Percentiles rank a stretch among this genome's conserved stretches.
Conservation (phyloP, 1,140 invertebrate genomes). For the Sarcophaga bullata region DNA sequence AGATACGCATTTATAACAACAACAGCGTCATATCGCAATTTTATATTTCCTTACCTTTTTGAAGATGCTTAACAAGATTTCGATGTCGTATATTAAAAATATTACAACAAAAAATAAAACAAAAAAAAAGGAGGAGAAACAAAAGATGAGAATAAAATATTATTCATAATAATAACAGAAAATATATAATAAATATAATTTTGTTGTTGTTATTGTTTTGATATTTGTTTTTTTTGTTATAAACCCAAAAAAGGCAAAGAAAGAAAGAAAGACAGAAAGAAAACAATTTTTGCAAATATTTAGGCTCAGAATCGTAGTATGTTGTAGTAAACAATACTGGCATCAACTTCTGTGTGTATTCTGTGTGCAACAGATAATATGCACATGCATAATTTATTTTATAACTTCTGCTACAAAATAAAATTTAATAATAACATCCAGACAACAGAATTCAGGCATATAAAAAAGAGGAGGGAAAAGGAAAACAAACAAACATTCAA, state of each 20-base stretch:
- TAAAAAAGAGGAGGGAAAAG: background rate
- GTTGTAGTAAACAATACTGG: background rate
- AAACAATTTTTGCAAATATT: slow-evolving; percentile 1
- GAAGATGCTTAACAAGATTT: slow-evolving; percentile 40
- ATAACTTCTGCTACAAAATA: slow-evolving; percentile 29
- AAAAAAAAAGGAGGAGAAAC: background rate
- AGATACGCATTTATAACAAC: slow-evolving; percentile 19
- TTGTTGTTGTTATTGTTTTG: background rate
- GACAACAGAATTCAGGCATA: background rate
- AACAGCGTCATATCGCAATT: slow-evolving; percentile 15
- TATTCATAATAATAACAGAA: background rate
- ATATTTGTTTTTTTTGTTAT: background rate
- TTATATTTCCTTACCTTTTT: slow-evolving; percentile 39
- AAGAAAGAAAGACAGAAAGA: too few relatives aligned
- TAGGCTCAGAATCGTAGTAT: background rate
- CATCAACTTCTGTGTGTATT: background rate
- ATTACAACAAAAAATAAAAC: slow-evolving; percentile 14
- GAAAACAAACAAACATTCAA: background rate
- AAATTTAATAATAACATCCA: background rate
- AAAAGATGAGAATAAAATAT: slow-evolving; percentile 22
- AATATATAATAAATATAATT: background rate
- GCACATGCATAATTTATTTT: slow-evolving; percentile 40
- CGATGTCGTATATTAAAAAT: slow-evolving; percentile 37
- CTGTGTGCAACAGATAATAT: background rate
- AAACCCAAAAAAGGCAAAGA: too few relatives aligned